Evolutionary conservation across 2,888 invertebrate species (phyloP), one percentile per base, ranked within the genome.

Genomic region (Artemia sp.): DNA sequence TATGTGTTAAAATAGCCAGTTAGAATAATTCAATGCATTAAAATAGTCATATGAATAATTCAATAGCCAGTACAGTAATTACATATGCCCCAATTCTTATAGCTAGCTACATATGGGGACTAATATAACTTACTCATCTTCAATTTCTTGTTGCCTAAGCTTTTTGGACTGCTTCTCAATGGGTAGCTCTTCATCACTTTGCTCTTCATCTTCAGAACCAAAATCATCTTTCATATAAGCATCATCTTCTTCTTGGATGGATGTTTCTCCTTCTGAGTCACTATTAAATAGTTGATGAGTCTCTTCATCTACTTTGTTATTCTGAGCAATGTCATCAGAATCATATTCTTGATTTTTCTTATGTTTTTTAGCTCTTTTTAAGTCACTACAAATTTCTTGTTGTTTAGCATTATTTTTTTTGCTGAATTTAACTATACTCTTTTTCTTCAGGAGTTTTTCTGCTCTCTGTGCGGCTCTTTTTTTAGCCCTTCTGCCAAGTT

Each of bases 141-240:
- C 78, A 72, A 84, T 84, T 76, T 87, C 83, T 76, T 87, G 86
- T 76, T 85, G 86, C 75, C 86, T 86, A 6, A 93, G 80, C 77
- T 86, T 87, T 73, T 85, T 85, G 72, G 88, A 88, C 71, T 86
- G 85, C 76, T 86, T 90, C 80, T 94, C 93, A 76, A 94, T 89
- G 0, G 93, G 92, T 69, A 93, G 78, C 78, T 88, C 80, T 75
- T 89, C 86, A 72, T 85, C 84, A 72, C 85, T 84, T n/a, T 73
- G 73, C 69, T 80, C 79, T 3, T 77, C 77, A 8, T 77, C 77
- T 0, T 76, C 77, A 12, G 64, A 24, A n/a, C 24, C 14, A 10
- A 58, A 58, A 58, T 58, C 64, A 10, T 58, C 64, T 24, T 58
- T 58, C 64, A 58, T 58, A 51, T 19, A 12, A 53, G 68, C 51